A percentile compares a stretch with the other conserved stretches of the same genome.
phyloP scores from a whole-genome alignment of 2,888 invertebrate genomes.

The Antitype chi region DNA sequence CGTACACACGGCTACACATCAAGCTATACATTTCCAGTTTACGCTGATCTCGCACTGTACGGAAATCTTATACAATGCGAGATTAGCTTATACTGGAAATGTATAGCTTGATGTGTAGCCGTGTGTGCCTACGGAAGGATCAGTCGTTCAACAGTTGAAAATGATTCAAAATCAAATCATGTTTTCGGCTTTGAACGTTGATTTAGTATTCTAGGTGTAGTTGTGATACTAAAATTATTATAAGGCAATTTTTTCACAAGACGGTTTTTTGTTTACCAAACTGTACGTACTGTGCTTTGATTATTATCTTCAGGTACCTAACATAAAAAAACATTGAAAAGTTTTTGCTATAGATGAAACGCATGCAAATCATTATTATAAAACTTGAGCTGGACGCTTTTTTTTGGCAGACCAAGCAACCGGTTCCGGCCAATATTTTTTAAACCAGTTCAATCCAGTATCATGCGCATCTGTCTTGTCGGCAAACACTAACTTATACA shows the following conservation, averaged over 20 bases:
- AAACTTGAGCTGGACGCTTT: constrained; percentile 34
- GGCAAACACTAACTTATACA: constrained; percentile 28
- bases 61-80: too few relatives aligned
- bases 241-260: constrained; percentile 4
- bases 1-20: too few relatives aligned
- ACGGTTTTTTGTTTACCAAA: neutral
- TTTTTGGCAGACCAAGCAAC: constrained; percentile 51
- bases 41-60: too few relatives aligned
- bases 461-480: constrained; percentile 59
- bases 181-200: constrained; percentile 8
- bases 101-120: too few relatives aligned
- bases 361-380: constrained; percentile 17
- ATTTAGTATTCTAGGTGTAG: constrained; percentile 33
- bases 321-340: neutral
- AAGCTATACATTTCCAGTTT: too few relatives aligned
- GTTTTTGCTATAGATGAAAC: neutral
- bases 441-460: constrained; percentile 69
- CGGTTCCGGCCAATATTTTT: constrained; percentile 59
- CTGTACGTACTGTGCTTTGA: neutral
- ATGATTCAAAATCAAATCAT: constrained; percentile 42
- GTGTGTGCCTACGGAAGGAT: neutral
- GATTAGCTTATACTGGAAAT: too few relatives aligned
- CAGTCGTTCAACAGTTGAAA: neutral
- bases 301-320: neutral
- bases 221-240: constrained; percentile 12